A percentile compares a stretch with the other conserved stretches of the same genome.
These are phyloP conservation scores for Habrosyne pyritoides DNA, from an alignment of 2,888 invertebrate genomes.

Conservation along the genomic window DNA sequence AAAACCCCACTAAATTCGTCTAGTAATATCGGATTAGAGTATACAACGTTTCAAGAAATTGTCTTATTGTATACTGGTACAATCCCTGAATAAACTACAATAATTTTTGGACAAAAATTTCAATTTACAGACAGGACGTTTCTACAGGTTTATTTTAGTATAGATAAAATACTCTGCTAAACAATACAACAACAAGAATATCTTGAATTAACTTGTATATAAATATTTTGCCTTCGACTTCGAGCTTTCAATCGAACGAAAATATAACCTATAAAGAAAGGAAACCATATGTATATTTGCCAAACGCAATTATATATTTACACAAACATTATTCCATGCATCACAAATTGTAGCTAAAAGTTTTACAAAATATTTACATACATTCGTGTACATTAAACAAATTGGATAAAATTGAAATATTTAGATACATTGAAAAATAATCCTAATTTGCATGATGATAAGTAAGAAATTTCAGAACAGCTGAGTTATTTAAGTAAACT, in stretches of 20 bases:
- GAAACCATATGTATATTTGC: conserved; percentile 8
- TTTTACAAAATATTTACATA: conserved; percentile 37
- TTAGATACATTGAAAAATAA: neutral
- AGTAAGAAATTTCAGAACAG: neutral
- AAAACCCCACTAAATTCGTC: too few species aligned
- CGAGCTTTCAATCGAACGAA: neutral
- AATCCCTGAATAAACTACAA: too few species aligned
- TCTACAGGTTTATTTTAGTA: too few species aligned
- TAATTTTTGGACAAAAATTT: too few species aligned
- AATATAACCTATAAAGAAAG: conserved; percentile 6
- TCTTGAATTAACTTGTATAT: too few species aligned
- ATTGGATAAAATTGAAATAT: neutral
- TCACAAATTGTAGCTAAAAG: conserved; percentile 24
- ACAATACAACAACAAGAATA: too few species aligned
- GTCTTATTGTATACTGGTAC: too few species aligned
- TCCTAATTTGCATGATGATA: neutral
- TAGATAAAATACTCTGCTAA: too few species aligned
- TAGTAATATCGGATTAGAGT: too few species aligned
- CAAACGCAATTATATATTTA: conserved; percentile 36
- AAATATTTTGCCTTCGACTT: too few species aligned
- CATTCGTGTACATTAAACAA: conserved; percentile 12
- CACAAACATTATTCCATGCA: conserved; percentile 36
- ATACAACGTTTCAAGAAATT: too few species aligned
- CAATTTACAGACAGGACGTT: too few species aligned
- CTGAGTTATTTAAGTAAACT: neutral